Conservation (phyloP, 1,140 invertebrate genomes). For the Camponotus vicinus region DNA sequence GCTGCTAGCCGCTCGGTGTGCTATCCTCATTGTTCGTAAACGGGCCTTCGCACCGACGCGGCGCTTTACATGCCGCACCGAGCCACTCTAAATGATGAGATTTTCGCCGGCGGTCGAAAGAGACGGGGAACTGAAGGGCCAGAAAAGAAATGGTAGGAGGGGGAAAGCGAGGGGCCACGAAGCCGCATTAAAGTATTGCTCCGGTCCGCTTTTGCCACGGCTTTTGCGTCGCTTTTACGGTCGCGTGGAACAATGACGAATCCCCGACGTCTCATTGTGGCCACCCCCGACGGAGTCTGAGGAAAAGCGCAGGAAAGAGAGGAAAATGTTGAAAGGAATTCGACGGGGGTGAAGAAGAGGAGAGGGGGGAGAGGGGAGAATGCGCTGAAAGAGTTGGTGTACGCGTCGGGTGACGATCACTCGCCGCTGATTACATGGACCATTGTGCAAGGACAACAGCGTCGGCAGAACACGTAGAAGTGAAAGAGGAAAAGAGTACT, state of each 20-base stretch:
- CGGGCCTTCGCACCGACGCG: slow-evolving; percentile 24
- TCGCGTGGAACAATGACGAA: slow-evolving; percentile 76
- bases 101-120: slow-evolving; percentile 64
- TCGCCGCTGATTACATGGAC: slow-evolving; percentile 79
- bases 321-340: slow-evolving; percentile 56
- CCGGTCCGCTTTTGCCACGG: slow-evolving; percentile 54
- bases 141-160: neutral
- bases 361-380: slow-evolving; percentile 33
- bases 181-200: slow-evolving; percentile 78
- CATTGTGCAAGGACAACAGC: slow-evolving; percentile 78
- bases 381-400: slow-evolving; percentile 53
- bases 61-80: slow-evolving; percentile 56
- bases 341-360: neutral
- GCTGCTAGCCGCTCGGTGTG: neutral
- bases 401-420: slow-evolving; percentile 75
- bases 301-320: slow-evolving; percentile 62
- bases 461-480: slow-evolving; percentile 31
- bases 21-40: slow-evolving; percentile 30
- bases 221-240: slow-evolving; percentile 71
- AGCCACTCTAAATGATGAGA: slow-evolving; percentile 79
- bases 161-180: neutral
- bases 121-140: neutral
- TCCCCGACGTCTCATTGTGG: slow-evolving; percentile 74
- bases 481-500: slow-evolving; percentile 53
- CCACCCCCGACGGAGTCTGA: slow-evolving; percentile 57